Evolutionary conservation across 1,140 invertebrate species (phyloP).

Genomic region (Nautilus pompilius): DNA sequence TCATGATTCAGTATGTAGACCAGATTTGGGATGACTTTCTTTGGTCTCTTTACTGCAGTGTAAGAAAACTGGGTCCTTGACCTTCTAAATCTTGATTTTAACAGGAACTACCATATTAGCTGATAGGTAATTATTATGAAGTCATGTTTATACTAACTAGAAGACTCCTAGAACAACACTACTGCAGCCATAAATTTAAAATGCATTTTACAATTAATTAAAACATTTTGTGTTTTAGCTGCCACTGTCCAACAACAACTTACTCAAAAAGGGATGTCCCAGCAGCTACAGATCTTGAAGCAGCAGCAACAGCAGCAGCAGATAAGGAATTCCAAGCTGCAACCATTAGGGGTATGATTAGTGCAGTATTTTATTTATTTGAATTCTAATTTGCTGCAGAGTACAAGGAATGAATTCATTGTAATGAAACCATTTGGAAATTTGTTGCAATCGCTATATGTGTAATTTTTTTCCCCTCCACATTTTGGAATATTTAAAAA

Average conservation of each 20-base stretch:
- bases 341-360: no score
- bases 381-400: constrained; percentile 24
- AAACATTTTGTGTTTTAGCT: no score
- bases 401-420: constrained; percentile 25
- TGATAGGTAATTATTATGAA: background rate
- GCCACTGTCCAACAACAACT: constrained; percentile 34
- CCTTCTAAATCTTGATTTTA: constrained; percentile 11
- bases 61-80: constrained; percentile 11
- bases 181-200: constrained; percentile 4
- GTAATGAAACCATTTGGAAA: constrained; percentile 17
- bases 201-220: no score
- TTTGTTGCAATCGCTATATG: constrained; percentile 18
- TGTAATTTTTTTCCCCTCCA: constrained; percentile 21
- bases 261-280: constrained; percentile 22
- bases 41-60: no score
- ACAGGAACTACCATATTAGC: background rate
- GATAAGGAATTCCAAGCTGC: constrained; percentile 26
- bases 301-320: constrained; percentile 64
- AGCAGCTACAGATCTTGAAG: constrained; percentile 52
- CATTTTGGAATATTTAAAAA: background rate
- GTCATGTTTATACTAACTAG: background rate
- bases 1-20: no score
- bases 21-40: no score
- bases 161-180: no score
- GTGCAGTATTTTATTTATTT: constrained; percentile 19